Evolutionary conservation across 2,888 invertebrate species (phyloP).

Genomic region (Melanargia galathea): DNA sequence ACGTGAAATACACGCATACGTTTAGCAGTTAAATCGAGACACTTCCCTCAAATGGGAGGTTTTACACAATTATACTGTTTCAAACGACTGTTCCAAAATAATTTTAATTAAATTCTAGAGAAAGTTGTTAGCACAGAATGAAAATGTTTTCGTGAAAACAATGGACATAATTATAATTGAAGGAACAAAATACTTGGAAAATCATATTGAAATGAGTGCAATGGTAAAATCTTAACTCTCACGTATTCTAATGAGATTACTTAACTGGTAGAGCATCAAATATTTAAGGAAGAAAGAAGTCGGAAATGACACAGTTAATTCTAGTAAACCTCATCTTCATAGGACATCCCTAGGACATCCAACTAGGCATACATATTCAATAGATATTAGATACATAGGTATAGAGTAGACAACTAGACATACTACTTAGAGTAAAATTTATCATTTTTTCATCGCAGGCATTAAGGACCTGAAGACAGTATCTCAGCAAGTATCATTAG

Average conservation of each 20-base stretch:
- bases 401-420: too few relatives aligned
- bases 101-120: neutral
- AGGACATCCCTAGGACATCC: too few relatives aligned
- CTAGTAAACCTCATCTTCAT: too few relatives aligned
- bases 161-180: too few relatives aligned
- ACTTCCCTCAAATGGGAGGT: neutral
- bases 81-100: neutral
- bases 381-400: too few relatives aligned
- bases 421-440: too few relatives aligned
- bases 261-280: too few relatives aligned
- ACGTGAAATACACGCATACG: conserved; percentile 7
- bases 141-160: too few relatives aligned
- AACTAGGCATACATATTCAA: too few relatives aligned
- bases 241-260: too few relatives aligned
- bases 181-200: neutral
- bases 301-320: too few relatives aligned
- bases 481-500: conserved; percentile 84
- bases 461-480: conserved; percentile 24
- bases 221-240: neutral
- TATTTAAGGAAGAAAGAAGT: too few relatives aligned
- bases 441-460: neutral
- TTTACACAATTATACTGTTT: conserved; percentile 2
- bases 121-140: neutral
- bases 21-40: neutral
- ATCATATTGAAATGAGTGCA: neutral